Percentiles rank a stretch among this genome's conserved stretches.
Conservation (phyloP, 35 echinoderm and acorn worm species). For the Diadema setosum region DNA sequence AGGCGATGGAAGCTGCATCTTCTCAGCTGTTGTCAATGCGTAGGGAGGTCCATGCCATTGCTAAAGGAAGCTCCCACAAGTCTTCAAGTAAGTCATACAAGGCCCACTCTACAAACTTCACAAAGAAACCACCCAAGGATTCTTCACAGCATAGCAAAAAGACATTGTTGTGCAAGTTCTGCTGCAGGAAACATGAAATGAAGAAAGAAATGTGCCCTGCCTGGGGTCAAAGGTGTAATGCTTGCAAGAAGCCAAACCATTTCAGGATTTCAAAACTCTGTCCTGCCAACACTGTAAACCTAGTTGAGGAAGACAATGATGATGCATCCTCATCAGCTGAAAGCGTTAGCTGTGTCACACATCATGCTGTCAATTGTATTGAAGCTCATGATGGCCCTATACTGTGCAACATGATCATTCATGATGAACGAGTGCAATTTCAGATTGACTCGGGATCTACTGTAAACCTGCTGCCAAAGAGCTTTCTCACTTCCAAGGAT, state of each 20-base stretch:
- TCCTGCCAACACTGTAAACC: neutral
- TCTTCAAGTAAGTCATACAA: neutral
- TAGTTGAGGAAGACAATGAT: neutral
- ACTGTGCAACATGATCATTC: neutral
- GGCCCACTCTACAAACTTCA: neutral
- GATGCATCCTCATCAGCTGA: neutral
- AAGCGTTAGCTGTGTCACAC: neutral
- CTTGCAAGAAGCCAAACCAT: neutral
- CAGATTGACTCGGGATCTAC: constrained; percentile 1
- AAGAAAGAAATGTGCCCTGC: constrained; percentile 1
- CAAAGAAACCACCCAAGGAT: neutral
- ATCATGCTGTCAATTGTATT: neutral
- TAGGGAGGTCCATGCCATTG: neutral
- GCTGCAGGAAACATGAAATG: neutral
- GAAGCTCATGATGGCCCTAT: neutral
- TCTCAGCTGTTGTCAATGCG: neutral
- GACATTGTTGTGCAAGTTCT: neutral
- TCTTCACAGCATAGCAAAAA: neutral
- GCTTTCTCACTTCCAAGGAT: neutral
- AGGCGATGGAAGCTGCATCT: neutral
- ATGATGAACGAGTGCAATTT: neutral
- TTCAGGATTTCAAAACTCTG: neutral
- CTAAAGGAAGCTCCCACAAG: neutral
- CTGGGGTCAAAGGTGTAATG: neutral
- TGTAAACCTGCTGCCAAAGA: neutral